Evolutionary conservation across 2,797 vertebrate species (phyloP).

Genomic region (Poecilia gillii): DNA sequence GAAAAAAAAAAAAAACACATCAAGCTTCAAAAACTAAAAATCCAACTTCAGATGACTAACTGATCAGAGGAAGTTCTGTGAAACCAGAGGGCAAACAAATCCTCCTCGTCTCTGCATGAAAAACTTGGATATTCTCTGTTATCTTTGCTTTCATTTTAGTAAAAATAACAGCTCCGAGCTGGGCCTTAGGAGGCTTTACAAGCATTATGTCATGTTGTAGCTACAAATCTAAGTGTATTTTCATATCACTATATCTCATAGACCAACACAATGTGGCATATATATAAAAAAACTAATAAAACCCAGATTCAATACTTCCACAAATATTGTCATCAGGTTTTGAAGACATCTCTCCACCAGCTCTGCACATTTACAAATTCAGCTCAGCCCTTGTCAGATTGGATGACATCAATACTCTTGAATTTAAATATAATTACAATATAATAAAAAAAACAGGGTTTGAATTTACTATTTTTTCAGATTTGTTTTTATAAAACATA

Average conservation of each 20-base stretch:
- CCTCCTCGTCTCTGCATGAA: background rate
- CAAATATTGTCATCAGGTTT: background rate
- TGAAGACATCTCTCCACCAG: background rate
- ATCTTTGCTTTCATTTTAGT: slow-evolving; percentile 33
- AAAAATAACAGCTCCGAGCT: slow-evolving; percentile 30
- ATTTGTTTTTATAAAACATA: too few species aligned
- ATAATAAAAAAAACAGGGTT: too few species aligned
- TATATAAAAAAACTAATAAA: background rate
- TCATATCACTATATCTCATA: background rate
- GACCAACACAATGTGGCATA: background rate
- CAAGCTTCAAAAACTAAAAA: slow-evolving; percentile 33
- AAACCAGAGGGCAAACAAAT: slow-evolving; percentile 14
- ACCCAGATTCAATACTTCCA: background rate
- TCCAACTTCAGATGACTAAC: slow-evolving; percentile 58
- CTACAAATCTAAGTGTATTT: background rate
- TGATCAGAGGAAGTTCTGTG: slow-evolving; percentile 50
- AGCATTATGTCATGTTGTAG: background rate
- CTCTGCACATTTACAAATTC: background rate
- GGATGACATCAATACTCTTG: background rate
- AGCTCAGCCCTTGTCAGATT: background rate
- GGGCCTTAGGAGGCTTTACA: slow-evolving; percentile 4
- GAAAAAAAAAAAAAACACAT: slow-evolving; percentile 29
- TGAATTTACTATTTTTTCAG: too few species aligned
- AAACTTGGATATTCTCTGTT: slow-evolving; percentile 28
- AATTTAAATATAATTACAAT: background rate